These are phyloP conservation scores for Drosophila macrospina DNA, from an alignment of 2,888 invertebrate genomes.

Conservation along the genomic window DNA sequence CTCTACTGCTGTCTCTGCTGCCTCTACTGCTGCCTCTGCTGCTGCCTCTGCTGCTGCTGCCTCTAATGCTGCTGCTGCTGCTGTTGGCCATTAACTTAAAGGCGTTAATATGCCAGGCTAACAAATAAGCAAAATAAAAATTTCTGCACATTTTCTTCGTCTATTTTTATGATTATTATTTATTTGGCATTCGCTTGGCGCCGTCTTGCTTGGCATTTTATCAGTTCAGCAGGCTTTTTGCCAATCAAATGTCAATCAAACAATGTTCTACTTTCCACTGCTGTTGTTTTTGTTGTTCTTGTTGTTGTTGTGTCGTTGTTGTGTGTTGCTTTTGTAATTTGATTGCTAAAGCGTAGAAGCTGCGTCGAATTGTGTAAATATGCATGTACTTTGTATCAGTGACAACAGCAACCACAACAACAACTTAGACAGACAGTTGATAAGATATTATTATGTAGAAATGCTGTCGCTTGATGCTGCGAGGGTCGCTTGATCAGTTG, in stretches of 20 bases:
- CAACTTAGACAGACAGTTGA: slow-evolving; percentile 37
- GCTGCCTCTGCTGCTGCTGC: slow-evolving; percentile 3
- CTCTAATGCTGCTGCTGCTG: slow-evolving; percentile 22
- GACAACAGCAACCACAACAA: slow-evolving; percentile 35
- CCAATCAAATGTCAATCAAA: slow-evolving; percentile 79
- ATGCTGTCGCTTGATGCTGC: slow-evolving; percentile 47
- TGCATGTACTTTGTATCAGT: slow-evolving; percentile 74
- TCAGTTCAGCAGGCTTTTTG: slow-evolving; percentile 58
- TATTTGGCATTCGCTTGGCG: slow-evolving; percentile 43
- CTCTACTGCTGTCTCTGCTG: slow-evolving; percentile 32
- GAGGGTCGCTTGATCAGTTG: slow-evolving; percentile 37
- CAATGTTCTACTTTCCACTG: slow-evolving; percentile 60
- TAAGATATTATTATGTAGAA: slow-evolving; percentile 63
- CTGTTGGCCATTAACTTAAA: slow-evolving; percentile 56
- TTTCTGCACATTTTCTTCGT: slow-evolving; percentile 32
- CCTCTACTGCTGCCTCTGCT: slow-evolving; percentile 22
- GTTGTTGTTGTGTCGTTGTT: slow-evolving; percentile 39
- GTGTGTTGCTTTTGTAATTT: slow-evolving; percentile 69
- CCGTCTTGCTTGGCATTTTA: slow-evolving; percentile 56
- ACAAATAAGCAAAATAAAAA: slow-evolving; percentile 52
- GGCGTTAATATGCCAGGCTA: slow-evolving; percentile 62
- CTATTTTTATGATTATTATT: slow-evolving; percentile 24
- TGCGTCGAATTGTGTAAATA: slow-evolving; percentile 77
- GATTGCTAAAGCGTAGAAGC: slow-evolving; percentile 80
- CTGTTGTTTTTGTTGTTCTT: slow-evolving; percentile 32